These are phyloP conservation scores for Turdus rufiventris DNA, from an alignment of 2,113 vertebrate genomes.

Conservation along the genomic window DNA sequence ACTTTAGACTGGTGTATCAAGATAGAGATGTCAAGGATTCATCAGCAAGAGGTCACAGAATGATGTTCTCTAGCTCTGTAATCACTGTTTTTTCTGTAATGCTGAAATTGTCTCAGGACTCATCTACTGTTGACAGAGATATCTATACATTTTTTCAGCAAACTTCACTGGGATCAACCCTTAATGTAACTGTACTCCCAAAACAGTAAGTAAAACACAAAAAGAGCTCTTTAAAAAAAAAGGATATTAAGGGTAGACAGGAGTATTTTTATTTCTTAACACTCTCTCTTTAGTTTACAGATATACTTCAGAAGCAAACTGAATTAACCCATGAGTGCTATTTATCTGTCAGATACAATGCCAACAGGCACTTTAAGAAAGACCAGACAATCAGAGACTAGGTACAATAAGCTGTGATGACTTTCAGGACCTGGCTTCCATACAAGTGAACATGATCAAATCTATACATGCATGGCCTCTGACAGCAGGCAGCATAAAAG, in stretches of 20 bases:
- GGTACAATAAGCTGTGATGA: accelerated
- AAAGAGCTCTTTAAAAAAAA: not conserved
- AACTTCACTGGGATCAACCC: not conserved
- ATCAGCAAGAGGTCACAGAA: not conserved
- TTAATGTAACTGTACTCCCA: not conserved
- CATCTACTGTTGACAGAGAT: not conserved
- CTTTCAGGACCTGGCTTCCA: not conserved
- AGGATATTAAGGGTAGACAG: not conserved
- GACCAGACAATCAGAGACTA: not conserved
- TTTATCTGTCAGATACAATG: not conserved
- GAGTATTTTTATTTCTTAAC: not conserved
- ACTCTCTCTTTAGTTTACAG: not conserved
- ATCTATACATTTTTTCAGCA: not conserved
- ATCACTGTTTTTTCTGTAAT: not conserved
- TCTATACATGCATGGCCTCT: not conserved
- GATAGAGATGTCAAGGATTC: not conserved
- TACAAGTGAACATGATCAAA: accelerated
- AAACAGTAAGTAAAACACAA: not conserved
- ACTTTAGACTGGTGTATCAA: not conserved
- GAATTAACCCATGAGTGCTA: not conserved
- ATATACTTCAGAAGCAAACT: not conserved
- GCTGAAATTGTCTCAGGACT: not conserved
- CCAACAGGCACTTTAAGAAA: not conserved
- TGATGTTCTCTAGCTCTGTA: not conserved
- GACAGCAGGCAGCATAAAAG: not conserved